Evolutionary conservation across 2,113 vertebrate genomes (phyloP), one percentile per base, ranked within the genome.

Genomic region (Coracopsis vasa): DNA sequence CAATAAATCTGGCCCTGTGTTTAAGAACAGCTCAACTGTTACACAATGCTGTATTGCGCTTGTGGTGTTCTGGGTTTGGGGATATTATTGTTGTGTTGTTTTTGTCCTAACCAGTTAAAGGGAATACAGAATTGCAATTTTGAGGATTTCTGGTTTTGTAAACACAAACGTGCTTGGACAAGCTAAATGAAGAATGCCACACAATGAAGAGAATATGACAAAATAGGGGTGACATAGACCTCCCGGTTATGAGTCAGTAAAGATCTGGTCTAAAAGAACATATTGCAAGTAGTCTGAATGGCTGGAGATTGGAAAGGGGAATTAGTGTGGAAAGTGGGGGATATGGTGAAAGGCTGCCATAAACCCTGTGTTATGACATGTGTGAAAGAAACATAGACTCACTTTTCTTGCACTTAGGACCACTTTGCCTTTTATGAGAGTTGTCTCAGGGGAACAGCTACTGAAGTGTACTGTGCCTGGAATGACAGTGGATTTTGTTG

Each of bases 1-100:
- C 42, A 94, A 88, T 97, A 90, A 94, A 97, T 97, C 91, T 92
- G 90, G 45, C 13, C 27, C 35, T 31, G 58, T 92, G 58, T 80
- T 94, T 95, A 96, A 85, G 82, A 93, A 41, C 48, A 71, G 71
- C 54, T 92, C 69, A 88, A 37, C 24, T 53, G 28, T 64, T 90
- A 91, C 44, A 90, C 70, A 60, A 6, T 48, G 33, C 66, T 80
- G 50, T 82, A 64, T 88, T 58, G 7, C 51, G 61, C 53, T 84
- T 90, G 47, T 62, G 28, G 29, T 4, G 3, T 37, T 78, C 39
- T 75, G 80, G 16, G 8, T 41, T 77, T 64, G 33, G 33, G 56
- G 33, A 24, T 58, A 58, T 58, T 58, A 24, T 58, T 58, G 33
- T 58, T 58, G 56, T 58, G 24, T 20, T 74, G 4, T 1, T 27